Base-by-base conservation (phyloP, 2,888 invertebrate genomes). In the Plebejus argus region DNA sequence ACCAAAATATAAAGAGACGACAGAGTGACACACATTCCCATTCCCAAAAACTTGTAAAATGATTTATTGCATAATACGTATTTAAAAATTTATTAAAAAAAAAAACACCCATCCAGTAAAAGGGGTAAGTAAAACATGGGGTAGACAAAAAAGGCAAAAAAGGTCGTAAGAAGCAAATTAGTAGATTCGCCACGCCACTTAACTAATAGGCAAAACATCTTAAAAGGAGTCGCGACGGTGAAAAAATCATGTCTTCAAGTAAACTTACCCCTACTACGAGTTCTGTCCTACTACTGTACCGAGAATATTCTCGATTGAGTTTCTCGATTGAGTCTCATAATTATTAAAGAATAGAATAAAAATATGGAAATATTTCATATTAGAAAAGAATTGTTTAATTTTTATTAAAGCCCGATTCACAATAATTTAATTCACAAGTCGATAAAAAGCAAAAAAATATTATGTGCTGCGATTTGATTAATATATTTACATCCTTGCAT, bases 121-220 rank as follows among this genome's bases (percentile, higher is more conserved):
- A 23, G 49, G 74, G 39, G 72, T 45, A 23, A 28, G 23, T 53
- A 6, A 53, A 74, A 74, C 23, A 23, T 61, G 72, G 71, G 72
- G 72, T 15, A 45, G 23, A 71, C 20, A 61, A 53, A 66, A 66
- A 66, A 66, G 28, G 20, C 15, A 89, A 91, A 91, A 88, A 88
- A 83, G 81, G 81, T 83, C 80, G 79, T 76, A 90, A 88, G 86
- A 86, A 87, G 91, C 92, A 92, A 91, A 91, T 91, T 90, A 82
- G 82, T 78, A 76, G 85, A 88, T 90, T 91, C 85, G 90, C 87
- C 86, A 91, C 88, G 87, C 88, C 92, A 92, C 93, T 93, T 92
- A 91, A 88, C 88, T 86, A 84, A 86, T 87, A 91, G 89, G 85
- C 91, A 90, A 89, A 93, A 93, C 91, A 92, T 85, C 84, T 89